A percentile compares a stretch with the other conserved stretches of the same genome.
Evolutionary conservation across 2,113 vertebrate species (phyloP).

Genomic region (Notarius quadriscutis): DNA sequence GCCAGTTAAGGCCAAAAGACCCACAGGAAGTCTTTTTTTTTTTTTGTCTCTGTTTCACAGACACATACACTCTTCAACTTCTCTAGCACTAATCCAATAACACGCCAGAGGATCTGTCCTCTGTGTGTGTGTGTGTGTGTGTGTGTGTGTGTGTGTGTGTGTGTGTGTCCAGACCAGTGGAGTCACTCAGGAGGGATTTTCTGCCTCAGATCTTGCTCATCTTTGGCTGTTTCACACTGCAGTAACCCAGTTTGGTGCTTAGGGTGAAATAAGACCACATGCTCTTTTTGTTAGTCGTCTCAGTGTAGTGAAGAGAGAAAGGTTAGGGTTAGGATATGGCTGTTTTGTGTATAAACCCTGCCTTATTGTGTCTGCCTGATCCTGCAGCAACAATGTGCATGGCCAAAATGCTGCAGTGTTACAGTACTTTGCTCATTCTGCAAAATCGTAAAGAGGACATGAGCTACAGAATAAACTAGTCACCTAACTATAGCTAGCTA

Average conservation of each 20-base stretch:
- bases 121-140: conserved; percentile 6
- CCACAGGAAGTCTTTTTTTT: conserved; percentile 28
- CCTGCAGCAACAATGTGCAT: not conserved
- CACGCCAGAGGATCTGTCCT: conserved; percentile 60
- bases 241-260: conserved; percentile 1
- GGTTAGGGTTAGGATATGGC: no score
- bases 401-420: not conserved
- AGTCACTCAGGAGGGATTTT: conserved; percentile 34
- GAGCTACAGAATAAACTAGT: not conserved
- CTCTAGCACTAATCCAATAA: conserved; percentile 65
- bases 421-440: not conserved
- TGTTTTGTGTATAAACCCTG: not conserved
- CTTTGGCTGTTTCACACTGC: not conserved
- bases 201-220: conserved; percentile 15
- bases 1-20: conserved; percentile 28
- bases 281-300: not conserved
- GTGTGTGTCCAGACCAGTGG: not conserved
- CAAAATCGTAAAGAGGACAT: not conserved
- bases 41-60: conserved; percentile 11
- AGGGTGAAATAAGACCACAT: not conserved
- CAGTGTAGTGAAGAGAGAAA: not conserved
- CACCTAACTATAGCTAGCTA: not conserved
- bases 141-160: not conserved
- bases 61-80: conserved; percentile 44
- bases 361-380: not conserved